Base-by-base conservation (phyloP, 2,797 vertebrate species). In the Gambelia wislizenii region DNA sequence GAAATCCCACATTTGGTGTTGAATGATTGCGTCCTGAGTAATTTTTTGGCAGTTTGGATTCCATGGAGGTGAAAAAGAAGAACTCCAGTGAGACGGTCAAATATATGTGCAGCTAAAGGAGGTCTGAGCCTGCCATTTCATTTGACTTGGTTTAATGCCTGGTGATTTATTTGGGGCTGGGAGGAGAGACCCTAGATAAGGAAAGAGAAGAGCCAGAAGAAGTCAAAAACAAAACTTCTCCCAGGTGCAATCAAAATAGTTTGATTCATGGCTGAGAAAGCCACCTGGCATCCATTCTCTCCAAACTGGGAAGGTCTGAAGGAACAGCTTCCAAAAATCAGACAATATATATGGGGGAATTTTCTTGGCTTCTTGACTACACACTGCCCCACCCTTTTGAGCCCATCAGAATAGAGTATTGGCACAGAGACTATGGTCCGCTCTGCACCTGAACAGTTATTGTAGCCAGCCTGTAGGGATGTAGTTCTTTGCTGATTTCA, bases 31-130 rank as follows among this genome's bases (percentile, higher is more conserved):
- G 69, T 83, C 84, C 85, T 0, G 0, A 92, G 83, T 39, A 91
- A 83, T 83, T 89, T 84, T 91, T 93, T 93, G 92, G 91, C 92
- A 93, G 79, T 27, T 44, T 13, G 88, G 49, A 8, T 12, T 89
- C 75, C 88, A 30, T 30, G 89, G 87, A 83, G 42, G 4, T 92
- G 82, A 81, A 83, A 64, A 83, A 33, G 88, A 67, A 81, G 85
- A 93, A 72, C 74, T 36, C 87, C 67, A 89, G 83, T 77, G 64
- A 56, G 44, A 0, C 1, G 81, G 82, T 70, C 67, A 86, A 89
- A 84, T 54, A 74, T 56, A 39, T 79, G 87, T 87, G 87, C 89
- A 91, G 92, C 74, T 81, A 83, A 70, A 16, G 56, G 18, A 2
- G 42, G 13, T 18, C 49, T 22, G 86, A 69, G 56, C 3, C 83